Conservation (phyloP, 2,113 vertebrate genomes). For the Marmota monax region DNA sequence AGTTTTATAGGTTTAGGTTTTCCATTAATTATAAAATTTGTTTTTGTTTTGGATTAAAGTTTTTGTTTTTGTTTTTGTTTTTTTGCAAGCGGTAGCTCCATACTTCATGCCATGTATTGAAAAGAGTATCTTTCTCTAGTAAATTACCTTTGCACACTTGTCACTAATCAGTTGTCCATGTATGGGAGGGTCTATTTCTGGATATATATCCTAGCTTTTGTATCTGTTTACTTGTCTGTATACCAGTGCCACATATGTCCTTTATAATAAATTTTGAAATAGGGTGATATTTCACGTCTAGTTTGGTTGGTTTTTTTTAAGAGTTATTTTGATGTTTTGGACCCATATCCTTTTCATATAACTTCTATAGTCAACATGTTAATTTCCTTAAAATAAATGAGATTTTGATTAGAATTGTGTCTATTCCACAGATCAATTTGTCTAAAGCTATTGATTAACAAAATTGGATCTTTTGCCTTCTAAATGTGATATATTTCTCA, state of each 20-base stretch:
- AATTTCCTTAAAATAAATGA: slow-evolving; percentile 4
- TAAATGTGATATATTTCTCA: not conserved
- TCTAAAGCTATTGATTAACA: not conserved
- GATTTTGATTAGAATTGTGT: not conserved
- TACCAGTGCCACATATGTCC: not conserved
- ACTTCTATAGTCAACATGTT: not conserved
- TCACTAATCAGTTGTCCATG: not conserved
- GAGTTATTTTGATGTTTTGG: not conserved
- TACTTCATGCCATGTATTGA: not conserved
- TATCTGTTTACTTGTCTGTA: not conserved
- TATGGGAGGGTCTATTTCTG: not conserved
- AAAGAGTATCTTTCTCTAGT: not conserved
- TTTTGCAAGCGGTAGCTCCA: not conserved
- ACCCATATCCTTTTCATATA: not conserved
- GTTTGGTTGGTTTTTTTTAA: not conserved
- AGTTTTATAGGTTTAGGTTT: slow-evolving; percentile 31
- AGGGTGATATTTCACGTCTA: not conserved
- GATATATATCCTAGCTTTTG: not conserved
- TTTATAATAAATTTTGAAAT: slow-evolving; percentile 26
- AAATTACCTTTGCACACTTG: not conserved
- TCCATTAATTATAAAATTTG: not conserved
- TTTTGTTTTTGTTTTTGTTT: not conserved
- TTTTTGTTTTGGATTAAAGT: not conserved
- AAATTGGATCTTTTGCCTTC: not conserved
- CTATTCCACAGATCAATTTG: not conserved